Percentiles rank a stretch among this genome's conserved stretches.
These are phyloP conservation scores for Aegithalos caudatus DNA, from an alignment of 2,113 vertebrate genomes.

Conservation along the genomic window DNA sequence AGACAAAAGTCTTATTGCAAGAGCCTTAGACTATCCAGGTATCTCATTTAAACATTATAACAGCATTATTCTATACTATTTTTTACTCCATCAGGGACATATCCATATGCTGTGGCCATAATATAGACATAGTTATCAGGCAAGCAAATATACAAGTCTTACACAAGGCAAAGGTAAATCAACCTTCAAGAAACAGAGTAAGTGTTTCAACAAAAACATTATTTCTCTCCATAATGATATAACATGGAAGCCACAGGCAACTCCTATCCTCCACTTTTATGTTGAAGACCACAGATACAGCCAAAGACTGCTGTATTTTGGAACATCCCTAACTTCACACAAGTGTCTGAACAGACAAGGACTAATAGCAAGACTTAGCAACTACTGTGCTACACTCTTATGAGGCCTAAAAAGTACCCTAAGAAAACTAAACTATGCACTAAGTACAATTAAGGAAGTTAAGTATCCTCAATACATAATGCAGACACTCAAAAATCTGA, in stretches of 20 bases:
- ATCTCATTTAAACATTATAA: not conserved
- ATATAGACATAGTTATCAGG: not conserved
- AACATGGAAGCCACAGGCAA: not conserved
- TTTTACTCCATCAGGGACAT: not conserved
- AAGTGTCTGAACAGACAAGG: not conserved
- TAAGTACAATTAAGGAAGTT: not conserved
- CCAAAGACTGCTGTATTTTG: not conserved
- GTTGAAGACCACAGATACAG: not conserved
- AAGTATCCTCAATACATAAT: not conserved
- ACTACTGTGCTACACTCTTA: not conserved
- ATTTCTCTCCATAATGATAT: not conserved
- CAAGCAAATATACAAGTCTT: not conserved
- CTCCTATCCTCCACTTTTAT: not conserved
- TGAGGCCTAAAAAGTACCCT: not conserved
- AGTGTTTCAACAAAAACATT: not conserved
- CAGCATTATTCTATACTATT: not conserved
- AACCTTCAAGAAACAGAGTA: not conserved
- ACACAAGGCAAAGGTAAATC: not conserved
- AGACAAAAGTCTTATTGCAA: not conserved
- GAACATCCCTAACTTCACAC: not conserved
- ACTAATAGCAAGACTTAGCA: not conserved
- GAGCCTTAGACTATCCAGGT: not conserved
- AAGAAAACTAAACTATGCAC: not conserved
- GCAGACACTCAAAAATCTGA: not conserved
- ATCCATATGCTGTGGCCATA: not conserved